A percentile compares a stretch with the other conserved stretches of the same genome.
phyloP scores from a whole-genome alignment of 2,113 vertebrate genomes.

The Ciconia maguari region DNA sequence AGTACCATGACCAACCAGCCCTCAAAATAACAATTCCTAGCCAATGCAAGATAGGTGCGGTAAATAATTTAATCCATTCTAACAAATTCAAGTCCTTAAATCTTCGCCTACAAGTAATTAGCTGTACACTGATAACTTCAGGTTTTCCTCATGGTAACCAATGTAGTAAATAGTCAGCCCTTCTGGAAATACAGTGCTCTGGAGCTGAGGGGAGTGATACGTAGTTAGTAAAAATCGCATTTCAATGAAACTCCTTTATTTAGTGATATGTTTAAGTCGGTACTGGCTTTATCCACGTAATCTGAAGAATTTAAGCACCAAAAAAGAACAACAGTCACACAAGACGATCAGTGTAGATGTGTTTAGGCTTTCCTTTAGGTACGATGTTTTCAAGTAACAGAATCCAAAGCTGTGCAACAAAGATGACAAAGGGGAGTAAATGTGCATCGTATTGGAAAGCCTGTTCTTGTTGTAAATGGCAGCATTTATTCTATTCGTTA shows the following conservation, averaged over 20 bases:
- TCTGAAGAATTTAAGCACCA: slow-evolving; percentile 48
- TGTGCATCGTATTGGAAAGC: neutral
- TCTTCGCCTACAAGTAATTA: slow-evolving; percentile 17
- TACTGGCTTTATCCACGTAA: slow-evolving; percentile 35
- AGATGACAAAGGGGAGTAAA: neutral
- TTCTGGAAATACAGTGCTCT: neutral
- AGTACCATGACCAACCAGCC: slow-evolving; percentile 26
- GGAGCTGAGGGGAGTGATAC: neutral
- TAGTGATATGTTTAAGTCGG: neutral
- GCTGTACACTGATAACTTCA: neutral
- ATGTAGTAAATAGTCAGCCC: neutral
- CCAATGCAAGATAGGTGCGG: neutral
- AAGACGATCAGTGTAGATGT: neutral
- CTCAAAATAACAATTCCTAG: neutral
- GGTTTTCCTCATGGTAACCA: neutral
- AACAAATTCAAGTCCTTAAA: slow-evolving; percentile 41
- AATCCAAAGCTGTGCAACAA: slow-evolving; percentile 28
- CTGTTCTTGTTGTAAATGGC: neutral
- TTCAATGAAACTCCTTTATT: neutral
- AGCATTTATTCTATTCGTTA: neutral
- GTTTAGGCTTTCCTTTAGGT: neutral
- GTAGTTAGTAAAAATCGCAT: neutral
- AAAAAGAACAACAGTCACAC: neutral
- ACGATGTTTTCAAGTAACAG: slow-evolving; percentile 53
- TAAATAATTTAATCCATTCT: slow-evolving; percentile 33